Evolutionary conservation across 2,888 invertebrate species (phyloP).

Genomic region (Pammene aurita): DNA sequence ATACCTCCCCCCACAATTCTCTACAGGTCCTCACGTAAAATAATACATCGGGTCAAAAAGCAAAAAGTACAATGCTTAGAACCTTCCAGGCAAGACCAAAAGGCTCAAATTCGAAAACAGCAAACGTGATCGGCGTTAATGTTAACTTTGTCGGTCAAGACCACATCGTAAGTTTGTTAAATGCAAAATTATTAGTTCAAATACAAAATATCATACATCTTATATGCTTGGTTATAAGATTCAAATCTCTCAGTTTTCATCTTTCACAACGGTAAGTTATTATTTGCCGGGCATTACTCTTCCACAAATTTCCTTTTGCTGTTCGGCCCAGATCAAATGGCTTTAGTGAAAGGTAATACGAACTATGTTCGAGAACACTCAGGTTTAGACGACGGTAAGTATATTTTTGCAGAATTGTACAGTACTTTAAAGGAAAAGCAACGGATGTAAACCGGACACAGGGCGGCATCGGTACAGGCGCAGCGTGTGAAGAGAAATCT

Average conservation of each 20-base stretch:
- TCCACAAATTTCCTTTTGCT: conserved; percentile 49
- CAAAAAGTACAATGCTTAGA: conserved; percentile 9
- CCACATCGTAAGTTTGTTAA: conserved; percentile 58
- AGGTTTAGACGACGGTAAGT: conserved; percentile 25
- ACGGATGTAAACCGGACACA: conserved; percentile 76
- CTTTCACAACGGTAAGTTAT: conserved; percentile 56
- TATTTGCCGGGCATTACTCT: conserved; percentile 51
- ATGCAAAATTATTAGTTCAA: conserved; percentile 40
- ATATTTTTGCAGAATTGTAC: conserved; percentile 48
- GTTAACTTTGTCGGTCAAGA: conserved; percentile 53
- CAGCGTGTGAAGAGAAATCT: conserved; percentile 74
- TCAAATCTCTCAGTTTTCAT: conserved; percentile 47
- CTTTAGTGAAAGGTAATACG: conserved; percentile 45
- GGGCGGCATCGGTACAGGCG: conserved; percentile 50
- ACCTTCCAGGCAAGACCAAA: conserved; percentile 42
- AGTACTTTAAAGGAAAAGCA: conserved; percentile 73
- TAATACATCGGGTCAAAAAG: conserved; percentile 27
- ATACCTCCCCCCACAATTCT: conserved; percentile 61
- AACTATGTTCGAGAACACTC: conserved; percentile 44
- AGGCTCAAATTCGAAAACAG: conserved; percentile 45
- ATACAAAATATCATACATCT: not conserved
- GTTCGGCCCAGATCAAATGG: conserved; percentile 36
- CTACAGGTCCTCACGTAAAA: conserved; percentile 40
- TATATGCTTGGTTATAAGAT: conserved; percentile 46
- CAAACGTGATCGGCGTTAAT: conserved; percentile 35